Conservation (phyloP, 1,140 invertebrate species). For the Conopomorpha cramerella region DNA sequence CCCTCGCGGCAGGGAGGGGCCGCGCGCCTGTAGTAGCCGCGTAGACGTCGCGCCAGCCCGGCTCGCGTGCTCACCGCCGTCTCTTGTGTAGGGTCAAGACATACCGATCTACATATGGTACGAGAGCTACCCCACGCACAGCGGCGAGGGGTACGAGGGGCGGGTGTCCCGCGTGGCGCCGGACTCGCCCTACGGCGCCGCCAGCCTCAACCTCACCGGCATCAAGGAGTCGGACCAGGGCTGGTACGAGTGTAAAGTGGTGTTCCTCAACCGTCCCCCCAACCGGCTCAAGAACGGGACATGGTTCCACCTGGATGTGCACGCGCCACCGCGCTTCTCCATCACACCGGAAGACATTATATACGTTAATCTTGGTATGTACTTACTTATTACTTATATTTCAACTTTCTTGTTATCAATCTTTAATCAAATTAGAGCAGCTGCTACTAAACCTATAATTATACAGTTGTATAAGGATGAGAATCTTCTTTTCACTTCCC, state of each 20-base stretch:
- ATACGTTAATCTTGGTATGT: constrained; percentile 84
- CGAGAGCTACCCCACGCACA: constrained; percentile 94
- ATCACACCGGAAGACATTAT: constrained; percentile 91
- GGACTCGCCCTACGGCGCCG: constrained; percentile 84
- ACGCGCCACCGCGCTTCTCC: constrained; percentile 91
- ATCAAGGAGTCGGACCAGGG: constrained; percentile 92
- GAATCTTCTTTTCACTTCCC: no score
- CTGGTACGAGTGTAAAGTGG: constrained; percentile 97
- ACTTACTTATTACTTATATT: no score
- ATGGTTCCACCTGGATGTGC: constrained; percentile 96
- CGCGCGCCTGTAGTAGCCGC: neutral
- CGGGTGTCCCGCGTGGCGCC: constrained; percentile 85
- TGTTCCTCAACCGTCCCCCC: constrained; percentile 91
- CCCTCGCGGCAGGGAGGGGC: neutral
- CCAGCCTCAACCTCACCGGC: constrained; percentile 92
- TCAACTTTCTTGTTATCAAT: no score
- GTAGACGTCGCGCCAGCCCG: constrained; percentile 19
- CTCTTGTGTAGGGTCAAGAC: constrained; percentile 76
- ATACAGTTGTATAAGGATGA: no score
- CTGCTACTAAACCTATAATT: no score
- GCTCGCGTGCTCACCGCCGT: constrained; percentile 11
- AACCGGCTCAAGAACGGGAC: constrained; percentile 90
- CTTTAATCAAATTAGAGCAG: no score
- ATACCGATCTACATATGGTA: constrained; percentile 97
- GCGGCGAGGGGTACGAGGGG: constrained; percentile 88